Evolutionary conservation across 2,797 vertebrate genomes (phyloP), one percentile per base, ranked within the genome.

Genomic region (Pteropus rufus): DNA sequence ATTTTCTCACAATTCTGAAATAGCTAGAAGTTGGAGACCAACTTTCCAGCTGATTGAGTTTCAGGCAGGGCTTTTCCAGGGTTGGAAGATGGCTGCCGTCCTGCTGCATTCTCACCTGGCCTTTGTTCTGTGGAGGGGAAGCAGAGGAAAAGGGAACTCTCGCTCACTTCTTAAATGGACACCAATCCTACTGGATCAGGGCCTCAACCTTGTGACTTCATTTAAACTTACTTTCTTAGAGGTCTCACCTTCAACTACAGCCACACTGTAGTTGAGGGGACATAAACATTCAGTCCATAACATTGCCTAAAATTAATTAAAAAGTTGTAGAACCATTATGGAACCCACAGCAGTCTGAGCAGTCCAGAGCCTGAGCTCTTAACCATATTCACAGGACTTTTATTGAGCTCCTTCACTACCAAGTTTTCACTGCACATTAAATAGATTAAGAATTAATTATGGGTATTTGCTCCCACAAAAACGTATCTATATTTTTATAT

Each of bases 401-500:
- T 29, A 80, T 1, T 75, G 34, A 52, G 39, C 5, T 52, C 19
- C n/a, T 60, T 88, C 46, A 49, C 11, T 52, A 7, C 36, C n/a
- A 65, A 77, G 14, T 23, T 88, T 76, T 67, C 2, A 15, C 19
- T 65, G 34, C 11, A 44, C 10, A 6, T 64, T 46, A 39, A 89
- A 79, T 3, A 29, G 23, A 60, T 41, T n/a, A 75, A 65, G 16
- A 82, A 10, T 39, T 29, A 54, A 14, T 65, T 26, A 36, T 10
- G 41, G n/a, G n/a, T 39, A 36, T 11, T 29, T 5, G 12, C 14
- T 23, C 18, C n/a, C 31, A 4, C 14, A 60, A 64, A 58, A 69
- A 95, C 91, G 19, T 93, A 69, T 58, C 23, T 85, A 85, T 94
- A 89, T 44, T 62, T 97, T 95, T 91, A 87, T 79, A 96, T 83